Base-by-base conservation (phyloP, 1,140 invertebrate species). In the Meloidogyne exigua region DNA sequence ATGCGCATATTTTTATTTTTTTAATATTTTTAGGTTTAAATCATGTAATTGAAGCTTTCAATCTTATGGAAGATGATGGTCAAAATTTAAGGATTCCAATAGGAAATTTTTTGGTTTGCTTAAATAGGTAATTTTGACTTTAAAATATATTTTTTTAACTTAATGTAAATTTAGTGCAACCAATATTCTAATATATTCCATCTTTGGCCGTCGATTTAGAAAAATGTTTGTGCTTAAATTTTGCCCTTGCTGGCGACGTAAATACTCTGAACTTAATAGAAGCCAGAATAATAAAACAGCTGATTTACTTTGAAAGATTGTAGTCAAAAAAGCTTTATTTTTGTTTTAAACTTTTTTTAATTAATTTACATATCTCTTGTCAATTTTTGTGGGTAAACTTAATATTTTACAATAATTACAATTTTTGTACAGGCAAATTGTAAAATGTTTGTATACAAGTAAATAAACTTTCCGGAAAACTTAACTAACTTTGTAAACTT, bases 31-130 rank as follows among this genome's bases (percentile, higher is more conserved):
- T 9, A 75, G 83, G 83, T 13, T 42, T 85, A 15, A 87, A 87
- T 67, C 79, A 87, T 39, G 68, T 87, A 12, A 80, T 86, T 12
- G 85, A 86, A 62, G 81, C 84, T 26, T 87, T 85, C 72, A 57
- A 68, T 67, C 32, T 72, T 49, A 74, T 57, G 63, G 23, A 62
- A 36, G 72, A 73, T 42, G 42, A 42, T 36, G 63, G 44, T 18
- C 63, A 76, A 39, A 57, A 75, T 44, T 76, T 83, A 21, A 28
- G 82, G 65, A 82, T 87, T 36, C 84, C 85, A 3, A 81, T 86
- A 44, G 85, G 82, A 15, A 86, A 86, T 66, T 80, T 86, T 28
- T 70, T 86, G 1, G 79, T 86, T 13, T 87, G 85, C 67, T 23
- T 86, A 4, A 86, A 86, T 72, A 87, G 85, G 85, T 86, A 26